A percentile compares a stretch with the other conserved stretches of the same genome.
Evolutionary conservation across 2,888 invertebrate genomes (phyloP).

Genomic region (Yponomeuta cagnagella): DNA sequence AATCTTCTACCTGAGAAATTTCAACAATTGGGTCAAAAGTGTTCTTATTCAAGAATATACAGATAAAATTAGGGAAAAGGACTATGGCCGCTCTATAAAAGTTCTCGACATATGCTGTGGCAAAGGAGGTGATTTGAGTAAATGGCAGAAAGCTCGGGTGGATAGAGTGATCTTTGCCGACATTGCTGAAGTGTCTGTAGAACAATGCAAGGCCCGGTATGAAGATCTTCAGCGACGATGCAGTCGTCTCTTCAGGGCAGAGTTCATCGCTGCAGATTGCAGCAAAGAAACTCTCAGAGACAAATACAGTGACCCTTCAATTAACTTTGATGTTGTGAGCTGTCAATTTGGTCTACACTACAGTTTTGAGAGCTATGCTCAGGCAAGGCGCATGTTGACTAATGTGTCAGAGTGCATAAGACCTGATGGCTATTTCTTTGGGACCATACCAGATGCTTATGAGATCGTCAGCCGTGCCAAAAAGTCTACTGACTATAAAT

Average conservation of each 20-base stretch:
- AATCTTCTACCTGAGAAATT: slow-evolving; percentile 95
- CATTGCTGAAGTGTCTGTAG: slow-evolving; percentile 93
- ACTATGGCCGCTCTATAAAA: slow-evolving; percentile 79
- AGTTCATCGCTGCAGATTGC: slow-evolving; percentile 95
- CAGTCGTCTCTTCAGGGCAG: slow-evolving; percentile 82
- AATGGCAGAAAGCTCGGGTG: slow-evolving; percentile 92
- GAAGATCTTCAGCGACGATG: slow-evolving; percentile 76
- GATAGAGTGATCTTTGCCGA: slow-evolving; percentile 92
- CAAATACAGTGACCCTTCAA: slow-evolving; percentile 85
- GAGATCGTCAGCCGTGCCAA: slow-evolving; percentile 88
- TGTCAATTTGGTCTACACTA: slow-evolving; percentile 99
- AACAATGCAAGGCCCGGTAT: slow-evolving; percentile 92
- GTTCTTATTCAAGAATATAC: slow-evolving; percentile 92
- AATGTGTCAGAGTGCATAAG: slow-evolving; percentile 94
- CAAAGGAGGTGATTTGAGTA: slow-evolving; percentile 98
- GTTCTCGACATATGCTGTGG: slow-evolving; percentile 98
- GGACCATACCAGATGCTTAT: slow-evolving; percentile 95
- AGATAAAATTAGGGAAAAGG: slow-evolving; percentile 79
- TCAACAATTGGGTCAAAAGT: slow-evolving; percentile 99
- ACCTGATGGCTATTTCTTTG: slow-evolving; percentile 96
- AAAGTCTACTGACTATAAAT: slow-evolving; percentile 73
- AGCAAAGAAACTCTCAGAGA: slow-evolving; percentile 87
- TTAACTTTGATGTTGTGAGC: slow-evolving; percentile 91
- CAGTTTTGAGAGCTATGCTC: slow-evolving; percentile 90
- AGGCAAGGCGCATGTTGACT: slow-evolving; percentile 93